A percentile compares a stretch with the other conserved stretches of the same genome.
Evolutionary conservation across 1,140 invertebrate genomes (phyloP).

Genomic region (Samia ricini): DNA sequence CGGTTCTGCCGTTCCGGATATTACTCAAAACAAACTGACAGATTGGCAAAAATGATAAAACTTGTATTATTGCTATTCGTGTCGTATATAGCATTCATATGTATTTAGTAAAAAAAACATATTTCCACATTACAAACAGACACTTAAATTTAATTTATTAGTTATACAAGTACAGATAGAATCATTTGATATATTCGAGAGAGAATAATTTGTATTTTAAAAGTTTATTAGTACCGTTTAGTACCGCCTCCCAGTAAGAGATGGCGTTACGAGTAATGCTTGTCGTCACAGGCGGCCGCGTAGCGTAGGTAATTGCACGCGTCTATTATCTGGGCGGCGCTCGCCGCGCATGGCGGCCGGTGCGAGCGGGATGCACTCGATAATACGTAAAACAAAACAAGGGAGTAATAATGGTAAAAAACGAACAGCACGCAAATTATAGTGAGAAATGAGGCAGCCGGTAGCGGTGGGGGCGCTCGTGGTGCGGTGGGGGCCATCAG

Average conservation of each 20-base stretch:
- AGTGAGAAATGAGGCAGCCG: constrained; percentile 76
- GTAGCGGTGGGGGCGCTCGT: constrained; percentile 71
- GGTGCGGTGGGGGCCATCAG: constrained; percentile 49
- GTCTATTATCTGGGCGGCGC: constrained; percentile 74
- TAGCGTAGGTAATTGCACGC: constrained; percentile 57
- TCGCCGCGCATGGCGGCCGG: constrained; percentile 70
- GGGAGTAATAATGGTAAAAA: constrained; percentile 77
- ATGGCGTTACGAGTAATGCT: constrained; percentile 50
- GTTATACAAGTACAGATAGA: too few species aligned
- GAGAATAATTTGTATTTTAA: too few species aligned
- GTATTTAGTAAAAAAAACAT: too few species aligned
- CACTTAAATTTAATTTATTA: too few species aligned
- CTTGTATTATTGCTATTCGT: too few species aligned
- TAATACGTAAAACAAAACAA: constrained; percentile 77
- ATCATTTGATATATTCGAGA: too few species aligned
- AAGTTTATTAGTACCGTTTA: too few species aligned
- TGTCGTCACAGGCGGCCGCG: constrained; percentile 27
- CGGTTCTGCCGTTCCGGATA: too few species aligned
- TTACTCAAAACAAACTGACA: too few species aligned
- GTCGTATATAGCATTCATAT: too few species aligned
- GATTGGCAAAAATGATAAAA: too few species aligned
- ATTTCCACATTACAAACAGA: too few species aligned
- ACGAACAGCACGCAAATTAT: constrained; percentile 75
- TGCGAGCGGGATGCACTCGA: constrained; percentile 75
- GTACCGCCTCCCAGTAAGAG: constrained; percentile 26